Evolutionary conservation across 2,888 invertebrate genomes (phyloP).

Genomic region (Plusia festucae): DNA sequence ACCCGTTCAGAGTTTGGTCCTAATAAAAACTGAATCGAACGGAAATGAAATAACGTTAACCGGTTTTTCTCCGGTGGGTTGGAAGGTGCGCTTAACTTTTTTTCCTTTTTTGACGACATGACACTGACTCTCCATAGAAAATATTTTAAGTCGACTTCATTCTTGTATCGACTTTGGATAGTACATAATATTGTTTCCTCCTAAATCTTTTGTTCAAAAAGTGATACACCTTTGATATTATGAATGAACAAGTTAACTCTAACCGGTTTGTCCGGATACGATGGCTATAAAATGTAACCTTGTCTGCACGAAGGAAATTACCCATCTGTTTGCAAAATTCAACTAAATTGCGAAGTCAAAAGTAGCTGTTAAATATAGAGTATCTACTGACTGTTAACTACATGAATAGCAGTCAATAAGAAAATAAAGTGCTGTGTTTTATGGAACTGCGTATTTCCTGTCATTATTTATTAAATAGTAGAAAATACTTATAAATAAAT

Average conservation of each 20-base stretch:
- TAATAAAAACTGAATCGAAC: constrained; percentile 87
- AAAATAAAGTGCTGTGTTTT: not conserved
- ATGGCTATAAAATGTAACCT: constrained; percentile 51
- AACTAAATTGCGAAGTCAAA: constrained; percentile 19
- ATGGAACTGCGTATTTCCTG: too few species aligned
- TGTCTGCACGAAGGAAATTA: constrained; percentile 51
- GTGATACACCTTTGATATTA: constrained; percentile 41
- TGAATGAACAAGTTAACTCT: constrained; percentile 47
- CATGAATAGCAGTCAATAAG: not conserved
- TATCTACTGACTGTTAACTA: constrained; percentile 12
- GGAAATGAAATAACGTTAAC: constrained; percentile 88
- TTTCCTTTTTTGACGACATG: constrained; percentile 73
- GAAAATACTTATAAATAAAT: too few species aligned
- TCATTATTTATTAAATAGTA: not conserved
- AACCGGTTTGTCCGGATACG: constrained; percentile 56
- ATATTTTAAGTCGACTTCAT: constrained; percentile 44
- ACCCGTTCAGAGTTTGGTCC: constrained; percentile 80
- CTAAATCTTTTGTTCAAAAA: constrained; percentile 43
- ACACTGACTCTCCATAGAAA: constrained; percentile 51
- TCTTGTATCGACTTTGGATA: constrained; percentile 38
- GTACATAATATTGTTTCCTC: constrained; percentile 30
- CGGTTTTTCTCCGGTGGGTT: constrained; percentile 81
- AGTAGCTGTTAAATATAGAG: constrained; percentile 11
- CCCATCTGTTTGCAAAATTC: constrained; percentile 38
- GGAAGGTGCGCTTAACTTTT: constrained; percentile 72